Evolutionary conservation across 2,888 invertebrate species (phyloP), one percentile per base, ranked within the genome.

Genomic region (Atrina japonica): DNA sequence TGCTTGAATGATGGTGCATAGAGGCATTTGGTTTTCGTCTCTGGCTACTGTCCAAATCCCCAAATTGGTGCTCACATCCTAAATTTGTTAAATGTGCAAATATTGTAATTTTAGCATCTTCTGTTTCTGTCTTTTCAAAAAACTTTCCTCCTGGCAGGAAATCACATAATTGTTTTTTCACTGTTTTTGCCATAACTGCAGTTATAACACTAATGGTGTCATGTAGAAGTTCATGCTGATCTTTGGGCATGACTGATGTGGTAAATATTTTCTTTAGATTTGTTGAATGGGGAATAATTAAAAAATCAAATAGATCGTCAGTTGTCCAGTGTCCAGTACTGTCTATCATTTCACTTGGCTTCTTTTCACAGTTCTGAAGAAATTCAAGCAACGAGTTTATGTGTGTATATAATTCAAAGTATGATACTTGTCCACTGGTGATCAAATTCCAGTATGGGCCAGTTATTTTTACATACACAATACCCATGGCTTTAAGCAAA

Each of bases 21-120:
- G 72, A 68, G 21, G 77, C 75, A 69, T 66, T 68, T 3, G 71
- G 75, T 7, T 78, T 53, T n/a, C 75, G 14, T n/a, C 56, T 50
- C 41, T 78, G 77, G 18, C 73, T 71, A 14, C 64, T 60, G 52
- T 78, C 80, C 16, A 78, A 47, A 43, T 78, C 73, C 5, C 76
- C 77, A 73, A 81, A 81, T 59, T 77, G 77, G 25, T 81, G 80
- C n/a, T 78, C 78, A 58, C 73, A 75, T 2, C 64, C 69, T 2
- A 81, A 55, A 43, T 81, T 81, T 6, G 75, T 74, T 3, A 63
- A 5, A 16, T 65, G 72, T 9, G 66, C 60, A 68, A 68, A 76
- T 16, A 30, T 16, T n/a, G 77, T 78, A 6, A 70, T n/a, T 3
- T 50, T 29, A 0, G 67, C 0, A 1, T 73, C 65, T 11, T 65